Base-by-base conservation (phyloP, 1,140 invertebrate species). In the Drosophila eugracilis region DNA sequence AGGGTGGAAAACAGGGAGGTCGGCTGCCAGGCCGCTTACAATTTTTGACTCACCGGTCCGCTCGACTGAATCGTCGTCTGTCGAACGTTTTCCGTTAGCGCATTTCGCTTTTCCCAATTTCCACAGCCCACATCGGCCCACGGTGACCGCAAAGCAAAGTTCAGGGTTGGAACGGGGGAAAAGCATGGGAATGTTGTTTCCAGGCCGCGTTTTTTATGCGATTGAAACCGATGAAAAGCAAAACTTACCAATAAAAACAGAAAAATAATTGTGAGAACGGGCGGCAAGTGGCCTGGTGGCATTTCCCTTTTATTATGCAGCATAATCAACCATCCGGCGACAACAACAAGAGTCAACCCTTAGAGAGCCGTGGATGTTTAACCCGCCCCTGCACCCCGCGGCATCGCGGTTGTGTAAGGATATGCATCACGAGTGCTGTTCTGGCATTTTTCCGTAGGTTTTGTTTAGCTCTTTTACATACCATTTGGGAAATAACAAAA, bases 241-340 rank as follows among this genome's bases (percentile, higher is more conserved):
- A 65, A 60, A 62, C 36, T 65, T 65, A 65, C 54, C 39, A 65
- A 76, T 26, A 39, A 49, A 60, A 63, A 57, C 45, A 77, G n/a
- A 26, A 26, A 47, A 58, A 58, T 71, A 53, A 76, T 50, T 45
- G 50, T 58, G 75, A 84, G 59, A 72, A 72, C 59, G 50, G 62
- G 75, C 42, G 54, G 75, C 39, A 45, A 59, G 55, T 44, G 42
- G 70, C 53, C 76, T 60, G 80, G 66, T 85, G 81, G 81, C 81
- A 66, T 86, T 85, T 76, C 81, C 71, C 57, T 86, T 65, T 80
- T 86, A 86, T 85, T 80, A 85, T 85, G 76, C 81, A 54, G 57
- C 65, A 80, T 77, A 85, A 86, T 86, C 81, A 85, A 73, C 59
- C 58, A 69, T 30, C 63, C 70, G 44, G 65, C 26, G 49, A 44